These are phyloP conservation scores for Cryptoprocta ferox DNA, from an alignment of 2,797 vertebrate species.

Conservation along the genomic window DNA sequence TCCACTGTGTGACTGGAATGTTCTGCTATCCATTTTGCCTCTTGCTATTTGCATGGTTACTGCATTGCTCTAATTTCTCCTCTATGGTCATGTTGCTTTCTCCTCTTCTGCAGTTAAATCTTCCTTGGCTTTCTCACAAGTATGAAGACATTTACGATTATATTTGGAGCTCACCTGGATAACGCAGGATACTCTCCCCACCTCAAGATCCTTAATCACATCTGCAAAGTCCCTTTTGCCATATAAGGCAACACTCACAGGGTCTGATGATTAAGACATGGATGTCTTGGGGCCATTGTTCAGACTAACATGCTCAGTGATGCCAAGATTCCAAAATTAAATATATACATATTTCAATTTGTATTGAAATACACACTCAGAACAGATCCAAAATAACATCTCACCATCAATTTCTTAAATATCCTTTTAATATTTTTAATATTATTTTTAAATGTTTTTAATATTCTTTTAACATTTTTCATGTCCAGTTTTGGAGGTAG, in stretches of 20 bases:
- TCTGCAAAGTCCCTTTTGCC: background rate
- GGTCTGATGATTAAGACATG: background rate
- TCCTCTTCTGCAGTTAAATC: background rate
- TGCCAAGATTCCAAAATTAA: background rate
- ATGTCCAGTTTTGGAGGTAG: background rate
- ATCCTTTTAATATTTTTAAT: too few relatives aligned
- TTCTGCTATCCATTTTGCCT: background rate
- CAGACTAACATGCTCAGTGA: background rate
- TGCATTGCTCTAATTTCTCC: background rate
- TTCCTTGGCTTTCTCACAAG: background rate
- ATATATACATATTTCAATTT: background rate
- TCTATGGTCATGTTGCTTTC: background rate
- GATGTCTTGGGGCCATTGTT: background rate
- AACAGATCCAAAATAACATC: background rate
- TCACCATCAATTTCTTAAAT: background rate
- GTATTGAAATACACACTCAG: background rate
- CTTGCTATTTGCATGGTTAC: background rate
- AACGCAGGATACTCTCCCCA: background rate
- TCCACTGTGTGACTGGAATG: background rate
- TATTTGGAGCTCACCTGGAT: background rate
- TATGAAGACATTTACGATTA: background rate
- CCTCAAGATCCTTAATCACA: background rate
- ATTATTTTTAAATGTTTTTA: too few relatives aligned
- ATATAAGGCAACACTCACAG: background rate
- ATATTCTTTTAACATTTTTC: background rate